These are phyloP conservation scores for Oxycera nigricornis DNA, from an alignment of 2,888 invertebrate species.

Conservation along the genomic window DNA sequence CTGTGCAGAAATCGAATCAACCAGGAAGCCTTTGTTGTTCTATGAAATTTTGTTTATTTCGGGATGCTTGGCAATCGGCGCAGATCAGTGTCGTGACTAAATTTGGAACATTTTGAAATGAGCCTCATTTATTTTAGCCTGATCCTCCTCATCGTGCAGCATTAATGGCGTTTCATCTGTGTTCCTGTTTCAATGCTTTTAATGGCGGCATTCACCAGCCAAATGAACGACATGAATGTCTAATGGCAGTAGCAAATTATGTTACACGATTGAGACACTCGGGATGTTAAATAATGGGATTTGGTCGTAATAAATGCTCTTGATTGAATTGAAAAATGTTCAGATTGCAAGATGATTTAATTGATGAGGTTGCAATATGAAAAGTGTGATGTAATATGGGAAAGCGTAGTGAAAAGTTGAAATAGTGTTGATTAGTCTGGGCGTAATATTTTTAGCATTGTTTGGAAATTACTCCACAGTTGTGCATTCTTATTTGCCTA, in stretches of 20 bases:
- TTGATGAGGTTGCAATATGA: not conserved
- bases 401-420: no score
- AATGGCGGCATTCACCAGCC: not conserved
- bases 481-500: no score
- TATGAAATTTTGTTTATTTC: constrained; percentile 37
- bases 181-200: not conserved
- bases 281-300: not conserved
- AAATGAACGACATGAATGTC: not conserved
- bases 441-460: no score
- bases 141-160: constrained; percentile 7
- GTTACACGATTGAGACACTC: not conserved
- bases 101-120: constrained; percentile 36
- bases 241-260: not conserved
- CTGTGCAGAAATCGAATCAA: not conserved
- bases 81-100: constrained; percentile 35
- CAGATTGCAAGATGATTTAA: no score
- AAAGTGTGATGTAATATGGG: not conserved
- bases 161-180: constrained; percentile 30
- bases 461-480: no score
- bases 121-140: constrained; percentile 22
- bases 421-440: no score
- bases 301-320: not conserved
- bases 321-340: not conserved
- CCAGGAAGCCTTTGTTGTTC: constrained; percentile 38
- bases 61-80: constrained; percentile 1